phyloP scores from a whole-genome alignment of 2,797 vertebrate species.

The Gadopsis bispinosus region DNA sequence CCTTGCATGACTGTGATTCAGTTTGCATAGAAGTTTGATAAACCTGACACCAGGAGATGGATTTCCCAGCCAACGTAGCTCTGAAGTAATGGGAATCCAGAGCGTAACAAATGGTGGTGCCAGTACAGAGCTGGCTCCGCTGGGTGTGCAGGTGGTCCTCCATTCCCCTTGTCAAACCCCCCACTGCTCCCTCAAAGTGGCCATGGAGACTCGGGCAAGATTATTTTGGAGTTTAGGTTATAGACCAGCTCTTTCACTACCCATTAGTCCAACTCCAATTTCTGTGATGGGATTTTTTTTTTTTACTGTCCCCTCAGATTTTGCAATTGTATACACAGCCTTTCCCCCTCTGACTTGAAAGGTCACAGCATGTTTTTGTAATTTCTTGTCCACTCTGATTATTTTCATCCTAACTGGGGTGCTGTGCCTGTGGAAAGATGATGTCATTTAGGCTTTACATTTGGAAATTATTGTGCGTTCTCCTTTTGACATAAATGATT shows the following conservation, averaged over 20 bases:
- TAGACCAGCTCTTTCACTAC: slow-evolving; percentile 74
- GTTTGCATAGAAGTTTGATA: slow-evolving; percentile 75
- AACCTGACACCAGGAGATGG: slow-evolving; percentile 81
- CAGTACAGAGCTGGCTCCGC: slow-evolving; percentile 72
- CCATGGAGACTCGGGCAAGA: slow-evolving; percentile 74
- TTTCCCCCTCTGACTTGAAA: slow-evolving; percentile 70
- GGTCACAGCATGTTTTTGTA: slow-evolving; percentile 76
- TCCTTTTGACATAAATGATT: slow-evolving; percentile 51
- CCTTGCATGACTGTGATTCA: slow-evolving; percentile 42
- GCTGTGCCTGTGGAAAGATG: slow-evolving; percentile 58
- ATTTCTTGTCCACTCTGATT: slow-evolving; percentile 75
- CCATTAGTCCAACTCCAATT: slow-evolving; percentile 80
- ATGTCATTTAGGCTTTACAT: slow-evolving; percentile 61
- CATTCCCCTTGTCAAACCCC: slow-evolving; percentile 73
- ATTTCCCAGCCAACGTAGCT: slow-evolving; percentile 79
- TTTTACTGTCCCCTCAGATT: slow-evolving; percentile 69
- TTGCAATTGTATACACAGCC: slow-evolving; percentile 72
- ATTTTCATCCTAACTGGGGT: slow-evolving; percentile 65
- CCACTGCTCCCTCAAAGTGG: slow-evolving; percentile 78
- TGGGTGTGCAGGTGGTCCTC: slow-evolving; percentile 79
- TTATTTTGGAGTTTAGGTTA: slow-evolving; percentile 81
- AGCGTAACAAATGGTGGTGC: slow-evolving; percentile 80
- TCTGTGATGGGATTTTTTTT: slow-evolving; percentile 72
- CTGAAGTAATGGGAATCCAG: slow-evolving; percentile 82
- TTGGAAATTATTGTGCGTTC: slow-evolving; percentile 44